phyloP scores from a whole-genome alignment of 2,888 invertebrate genomes.

The Rhorus exstirpatorius region DNA sequence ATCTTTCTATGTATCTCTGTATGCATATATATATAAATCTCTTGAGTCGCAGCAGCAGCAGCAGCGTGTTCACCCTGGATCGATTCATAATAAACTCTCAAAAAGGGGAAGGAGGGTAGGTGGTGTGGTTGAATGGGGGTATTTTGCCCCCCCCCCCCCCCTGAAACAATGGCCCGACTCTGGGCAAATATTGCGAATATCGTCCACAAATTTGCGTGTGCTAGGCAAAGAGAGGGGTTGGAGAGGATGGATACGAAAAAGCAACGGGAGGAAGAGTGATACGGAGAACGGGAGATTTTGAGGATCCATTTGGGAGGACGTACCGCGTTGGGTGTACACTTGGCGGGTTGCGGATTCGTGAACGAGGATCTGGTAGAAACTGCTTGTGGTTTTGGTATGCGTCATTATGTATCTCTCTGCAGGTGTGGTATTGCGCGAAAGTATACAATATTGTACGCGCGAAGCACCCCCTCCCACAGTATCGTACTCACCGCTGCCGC shows the following conservation, averaged over 20 bases:
- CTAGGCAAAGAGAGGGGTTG: constrained; percentile 73
- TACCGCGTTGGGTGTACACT: neutral
- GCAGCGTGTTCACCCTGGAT: constrained; percentile 78
- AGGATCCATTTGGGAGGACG: constrained; percentile 57
- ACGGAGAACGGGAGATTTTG: constrained; percentile 66
- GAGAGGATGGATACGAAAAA: constrained; percentile 35
- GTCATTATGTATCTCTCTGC: constrained; percentile 74
- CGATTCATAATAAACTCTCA: constrained; percentile 84
- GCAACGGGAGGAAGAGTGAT: constrained; percentile 50
- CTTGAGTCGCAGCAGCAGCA: constrained; percentile 66
- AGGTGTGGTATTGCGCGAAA: constrained; percentile 57
- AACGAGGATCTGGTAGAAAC: constrained; percentile 57
- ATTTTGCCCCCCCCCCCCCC: constrained; percentile 56
- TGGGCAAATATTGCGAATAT: constrained; percentile 83
- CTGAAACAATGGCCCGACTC: constrained; percentile 82
- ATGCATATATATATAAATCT: constrained; percentile 54
- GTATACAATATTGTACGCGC: constrained; percentile 44
- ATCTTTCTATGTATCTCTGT: constrained; percentile 58
- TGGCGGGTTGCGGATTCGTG: constrained; percentile 38
- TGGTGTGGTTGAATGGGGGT: constrained; percentile 42
- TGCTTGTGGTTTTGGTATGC: constrained; percentile 76
- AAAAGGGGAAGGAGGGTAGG: neutral
- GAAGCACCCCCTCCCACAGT: constrained; percentile 32
- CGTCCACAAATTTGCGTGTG: constrained; percentile 83
- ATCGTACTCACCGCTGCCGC: constrained; percentile 50